Evolutionary conservation across 2,888 invertebrate genomes (phyloP), one percentile per base, ranked within the genome.

Genomic region (Andrena hattorfiana): DNA sequence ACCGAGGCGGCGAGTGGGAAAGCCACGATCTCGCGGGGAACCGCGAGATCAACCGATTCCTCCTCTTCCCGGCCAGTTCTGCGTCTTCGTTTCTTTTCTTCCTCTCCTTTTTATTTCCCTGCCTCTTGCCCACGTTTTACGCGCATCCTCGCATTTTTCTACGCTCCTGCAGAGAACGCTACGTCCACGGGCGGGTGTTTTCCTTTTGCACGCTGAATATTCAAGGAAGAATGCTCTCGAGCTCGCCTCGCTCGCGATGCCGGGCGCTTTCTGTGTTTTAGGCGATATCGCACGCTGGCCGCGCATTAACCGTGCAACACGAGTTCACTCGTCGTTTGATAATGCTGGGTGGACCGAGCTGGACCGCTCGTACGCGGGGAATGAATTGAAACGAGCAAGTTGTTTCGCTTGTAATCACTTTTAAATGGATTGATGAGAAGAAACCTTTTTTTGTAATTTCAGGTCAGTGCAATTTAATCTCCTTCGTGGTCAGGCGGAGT

Each of bases 11-110:
- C 67, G 71, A 78, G 81, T 78, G 85, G 85, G 75, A 71, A 81
- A 73, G 71, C 49, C 79, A 74, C 82, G 79, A 87, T 87, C 80
- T 81, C 81, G 75, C 81, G 87, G 74, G 16, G 23, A 30, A 48
- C 87, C 77, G 73, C 70, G 77, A 76, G 76, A 66, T 78, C 73
- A 64, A 82, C 85, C 81, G 82, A 81, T 84, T 81, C 80, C 77
- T 81, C 72, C 56, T 66, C 42, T 56, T 56, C 20, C 59, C 49
- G 51, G n/a, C 63, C 13, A 30, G 0, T 23, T 62, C 59, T 16
- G 49, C 26, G n/a, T 51, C 2, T 69, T 23, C 49, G 28, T 23
- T 64, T n/a, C 56, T n/a, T 42, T 49, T 60, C 20, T 60, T 62
- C n/a, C 66, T n/a, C 4, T 48, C 2, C 68, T 16, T 35, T 32